phyloP scores from a whole-genome alignment of 2,797 vertebrate species.

The Euthynnus affinis region DNA sequence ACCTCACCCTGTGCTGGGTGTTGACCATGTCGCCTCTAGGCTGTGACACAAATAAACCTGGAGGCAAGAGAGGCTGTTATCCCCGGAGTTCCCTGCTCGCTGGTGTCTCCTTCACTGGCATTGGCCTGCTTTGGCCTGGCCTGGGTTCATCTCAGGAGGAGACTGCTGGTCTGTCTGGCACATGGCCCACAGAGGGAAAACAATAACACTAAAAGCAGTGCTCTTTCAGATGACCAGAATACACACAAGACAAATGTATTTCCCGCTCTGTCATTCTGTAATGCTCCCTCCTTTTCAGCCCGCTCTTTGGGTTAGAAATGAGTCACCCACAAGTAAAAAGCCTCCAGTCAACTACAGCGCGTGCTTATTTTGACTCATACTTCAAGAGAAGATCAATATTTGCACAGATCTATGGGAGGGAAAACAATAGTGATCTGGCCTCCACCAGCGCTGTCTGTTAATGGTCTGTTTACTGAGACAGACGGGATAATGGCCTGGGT shows the following conservation, averaged over 20 bases:
- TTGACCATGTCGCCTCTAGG: constrained; percentile 55
- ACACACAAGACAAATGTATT: constrained; percentile 60
- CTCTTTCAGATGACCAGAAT: constrained; percentile 69
- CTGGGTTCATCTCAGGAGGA: constrained; percentile 59
- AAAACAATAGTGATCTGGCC: constrained; percentile 83
- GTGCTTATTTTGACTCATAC: constrained; percentile 81
- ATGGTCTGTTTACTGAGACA: constrained; percentile 84
- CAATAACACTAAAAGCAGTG: constrained; percentile 74
- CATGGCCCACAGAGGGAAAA: constrained; percentile 63
- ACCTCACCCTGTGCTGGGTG: constrained; percentile 49
- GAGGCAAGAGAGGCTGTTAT: constrained; percentile 38
- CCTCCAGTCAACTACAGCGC: constrained; percentile 71
- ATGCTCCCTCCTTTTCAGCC: constrained; percentile 50
- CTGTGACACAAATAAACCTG: constrained; percentile 72
- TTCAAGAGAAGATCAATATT: constrained; percentile 86
- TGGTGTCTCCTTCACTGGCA: constrained; percentile 57
- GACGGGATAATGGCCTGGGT: constrained; percentile 82
- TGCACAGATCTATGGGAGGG: constrained; percentile 82
- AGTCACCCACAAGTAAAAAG: constrained; percentile 76
- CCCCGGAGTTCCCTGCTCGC: constrained; percentile 56
- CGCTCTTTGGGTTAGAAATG: constrained; percentile 70
- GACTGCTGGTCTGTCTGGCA: constrained; percentile 68
- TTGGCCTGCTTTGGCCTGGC: constrained; percentile 55
- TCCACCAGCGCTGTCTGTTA: constrained; percentile 81
- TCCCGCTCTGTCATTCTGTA: constrained; percentile 50